These are phyloP conservation scores for Deilephila elpenor DNA, from an alignment of 2,888 invertebrate genomes.

Conservation along the genomic window DNA sequence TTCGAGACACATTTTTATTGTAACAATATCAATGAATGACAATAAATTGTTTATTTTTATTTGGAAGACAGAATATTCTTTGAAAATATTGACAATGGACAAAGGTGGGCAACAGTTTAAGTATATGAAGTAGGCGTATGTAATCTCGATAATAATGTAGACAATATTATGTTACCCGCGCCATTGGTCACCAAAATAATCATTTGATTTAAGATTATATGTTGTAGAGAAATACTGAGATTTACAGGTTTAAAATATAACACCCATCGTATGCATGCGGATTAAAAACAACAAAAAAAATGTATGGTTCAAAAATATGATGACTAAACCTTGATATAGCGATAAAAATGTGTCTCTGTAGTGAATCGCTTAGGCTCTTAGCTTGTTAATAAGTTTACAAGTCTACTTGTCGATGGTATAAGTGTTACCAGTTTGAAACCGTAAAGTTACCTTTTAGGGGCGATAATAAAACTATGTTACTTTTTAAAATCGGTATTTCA, in stretches of 20 bases:
- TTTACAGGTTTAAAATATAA: no score
- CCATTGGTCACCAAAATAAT: no score
- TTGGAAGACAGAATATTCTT: no score
- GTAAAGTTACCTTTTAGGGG: background rate
- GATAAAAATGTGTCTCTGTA: slow-evolving; percentile 16
- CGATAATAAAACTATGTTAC: no score
- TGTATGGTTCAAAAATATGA: background rate
- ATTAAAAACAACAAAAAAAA: background rate
- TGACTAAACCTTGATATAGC: background rate
- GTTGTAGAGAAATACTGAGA: no score
- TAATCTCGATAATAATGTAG: no score
- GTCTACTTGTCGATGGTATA: background rate
- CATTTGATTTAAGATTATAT: no score
- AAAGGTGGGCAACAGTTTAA: no score
- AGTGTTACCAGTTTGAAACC: background rate
- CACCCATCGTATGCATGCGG: background rate
- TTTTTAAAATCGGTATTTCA: no score
- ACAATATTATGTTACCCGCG: no score
- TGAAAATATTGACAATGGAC: no score
- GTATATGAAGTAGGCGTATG: no score
- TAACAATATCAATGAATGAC: background rate
- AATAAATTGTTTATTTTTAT: background rate
- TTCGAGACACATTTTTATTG: slow-evolving; percentile 5
- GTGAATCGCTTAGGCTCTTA: background rate
- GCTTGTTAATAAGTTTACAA: slow-evolving; percentile 7